Percentiles rank a stretch among this genome's conserved stretches.
Conservation (phyloP, 2,113 vertebrate species). For the Xiphophorus hellerii region DNA sequence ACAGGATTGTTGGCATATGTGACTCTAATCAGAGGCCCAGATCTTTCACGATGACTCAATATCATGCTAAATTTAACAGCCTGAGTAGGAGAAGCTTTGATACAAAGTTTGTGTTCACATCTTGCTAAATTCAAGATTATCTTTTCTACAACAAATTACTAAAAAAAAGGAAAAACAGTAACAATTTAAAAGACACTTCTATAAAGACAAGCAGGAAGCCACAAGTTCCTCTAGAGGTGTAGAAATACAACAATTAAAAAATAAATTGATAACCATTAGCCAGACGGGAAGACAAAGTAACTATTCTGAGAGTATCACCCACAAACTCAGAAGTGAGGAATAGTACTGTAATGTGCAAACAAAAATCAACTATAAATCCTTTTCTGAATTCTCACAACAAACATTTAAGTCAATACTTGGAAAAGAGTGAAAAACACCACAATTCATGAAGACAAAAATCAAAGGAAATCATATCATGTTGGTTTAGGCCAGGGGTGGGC, state of each 20-base stretch:
- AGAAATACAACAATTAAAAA: no score
- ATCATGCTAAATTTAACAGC: background rate
- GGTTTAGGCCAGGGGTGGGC: no score
- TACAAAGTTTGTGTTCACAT: background rate
- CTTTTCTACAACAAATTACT: background rate
- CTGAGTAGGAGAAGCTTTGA: background rate
- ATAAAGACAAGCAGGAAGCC: no score
- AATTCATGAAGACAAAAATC: no score
- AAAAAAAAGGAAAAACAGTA: background rate
- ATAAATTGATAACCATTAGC: no score
- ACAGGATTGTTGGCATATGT: background rate
- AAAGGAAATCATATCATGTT: no score
- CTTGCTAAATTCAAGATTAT: background rate
- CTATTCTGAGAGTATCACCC: background rate
- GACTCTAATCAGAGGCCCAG: slow-evolving; percentile 4
- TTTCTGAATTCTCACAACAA: background rate
- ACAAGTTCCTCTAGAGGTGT: no score
- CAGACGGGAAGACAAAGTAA: background rate
- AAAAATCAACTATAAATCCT: background rate
- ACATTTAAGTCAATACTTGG: no score
- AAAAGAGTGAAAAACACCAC: no score
- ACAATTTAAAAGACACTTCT: no score
- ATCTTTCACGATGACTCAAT: background rate
- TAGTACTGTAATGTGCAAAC: background rate
- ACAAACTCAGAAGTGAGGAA: background rate